Conservation (phyloP, 2,113 vertebrate species). For the Uropsilus gracilis region DNA sequence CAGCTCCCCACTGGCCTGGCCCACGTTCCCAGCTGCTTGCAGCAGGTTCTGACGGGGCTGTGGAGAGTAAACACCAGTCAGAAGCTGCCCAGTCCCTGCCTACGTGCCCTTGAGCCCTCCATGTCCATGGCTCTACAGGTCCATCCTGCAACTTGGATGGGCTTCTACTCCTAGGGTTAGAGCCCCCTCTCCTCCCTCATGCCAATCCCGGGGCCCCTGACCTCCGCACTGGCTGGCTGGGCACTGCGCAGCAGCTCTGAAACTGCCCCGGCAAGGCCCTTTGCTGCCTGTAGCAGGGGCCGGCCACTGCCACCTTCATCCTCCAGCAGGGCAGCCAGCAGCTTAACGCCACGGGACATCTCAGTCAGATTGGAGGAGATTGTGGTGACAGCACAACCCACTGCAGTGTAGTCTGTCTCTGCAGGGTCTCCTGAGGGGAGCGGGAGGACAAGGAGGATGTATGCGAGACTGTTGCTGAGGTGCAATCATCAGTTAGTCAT, state of each 20-base stretch:
- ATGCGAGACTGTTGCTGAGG: background rate
- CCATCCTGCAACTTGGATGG: conserved; percentile 33
- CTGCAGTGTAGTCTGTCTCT: conserved; percentile 97
- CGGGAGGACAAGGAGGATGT: fast-evolving
- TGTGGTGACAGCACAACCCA: conserved; percentile 97
- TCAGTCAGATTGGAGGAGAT: conserved; percentile 99
- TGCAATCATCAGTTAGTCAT: background rate
- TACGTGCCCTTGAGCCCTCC: background rate
- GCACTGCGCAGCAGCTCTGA: conserved; percentile 96
- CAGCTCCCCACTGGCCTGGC: conserved; percentile 95
- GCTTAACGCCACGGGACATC: conserved; percentile 98
- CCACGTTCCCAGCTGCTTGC: conserved; percentile 96
- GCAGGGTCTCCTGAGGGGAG: conserved; percentile 93
- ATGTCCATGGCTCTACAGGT: background rate
- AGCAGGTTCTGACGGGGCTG: conserved; percentile 97
- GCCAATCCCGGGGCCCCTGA: conserved; percentile 11
- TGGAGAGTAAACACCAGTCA: conserved; percentile 71
- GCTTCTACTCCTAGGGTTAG: background rate
- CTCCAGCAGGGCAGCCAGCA: conserved; percentile 96
- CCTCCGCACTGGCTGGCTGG: conserved; percentile 94
- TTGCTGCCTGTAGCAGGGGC: conserved; percentile 95
- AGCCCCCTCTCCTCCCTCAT: background rate
- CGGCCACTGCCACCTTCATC: conserved; percentile 95
- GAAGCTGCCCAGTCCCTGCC: conserved; percentile 67
- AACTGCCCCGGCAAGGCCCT: conserved; percentile 93